Base-by-base conservation (phyloP, 2,888 invertebrate genomes). In the Gymnocheta viridis region DNA sequence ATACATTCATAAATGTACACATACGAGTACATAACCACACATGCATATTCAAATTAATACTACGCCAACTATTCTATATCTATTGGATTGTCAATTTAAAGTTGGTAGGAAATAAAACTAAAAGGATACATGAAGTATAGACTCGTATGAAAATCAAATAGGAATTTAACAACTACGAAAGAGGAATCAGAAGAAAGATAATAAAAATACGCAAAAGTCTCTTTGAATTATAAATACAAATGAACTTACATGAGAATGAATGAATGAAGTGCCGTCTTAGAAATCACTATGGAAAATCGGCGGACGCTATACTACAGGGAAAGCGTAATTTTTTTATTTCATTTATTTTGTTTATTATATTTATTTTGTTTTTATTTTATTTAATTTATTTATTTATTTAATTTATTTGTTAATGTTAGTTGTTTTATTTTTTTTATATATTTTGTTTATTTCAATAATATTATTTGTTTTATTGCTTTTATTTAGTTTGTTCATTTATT, bases 161-260 rank as follows among this genome's bases (percentile, higher is more conserved):
- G 7, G 17, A 62, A 19, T 41, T 27, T 73, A 10, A 19, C 27
- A 51, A 38, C 27, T 38, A 41, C 49, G 38, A 62, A 35, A 38
- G 35, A 27, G 6, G 17, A 24, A 51, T 38, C 62, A 29, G n/a
- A 41, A 19, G 49, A 7, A 44, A 60, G n/a, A 32, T 19, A 35
- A 27, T 62, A 29, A 24, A 22, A 62, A 74, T 74, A 74, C 54
- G 19, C 22, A 64, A 22, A 62, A 73, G 9, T 24, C 51, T 47
- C 10, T 29, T 70, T 29, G 17, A 27, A 38, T 38, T 24, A 38
- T 19, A 56, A 41, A 70, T 29, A 38, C 51, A 51, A 51, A 54
- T 62, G 24, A 24, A 62, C 14, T n/a, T n/a, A 29, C 35, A 14
- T 2, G 3, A 38, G 14, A 38, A 1, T n/a, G 14, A 38, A 32